A percentile compares a stretch with the other conserved stretches of the same genome.
Evolutionary conservation across 1,140 invertebrate genomes (phyloP).

Genomic region (Mylabris phalerata): DNA sequence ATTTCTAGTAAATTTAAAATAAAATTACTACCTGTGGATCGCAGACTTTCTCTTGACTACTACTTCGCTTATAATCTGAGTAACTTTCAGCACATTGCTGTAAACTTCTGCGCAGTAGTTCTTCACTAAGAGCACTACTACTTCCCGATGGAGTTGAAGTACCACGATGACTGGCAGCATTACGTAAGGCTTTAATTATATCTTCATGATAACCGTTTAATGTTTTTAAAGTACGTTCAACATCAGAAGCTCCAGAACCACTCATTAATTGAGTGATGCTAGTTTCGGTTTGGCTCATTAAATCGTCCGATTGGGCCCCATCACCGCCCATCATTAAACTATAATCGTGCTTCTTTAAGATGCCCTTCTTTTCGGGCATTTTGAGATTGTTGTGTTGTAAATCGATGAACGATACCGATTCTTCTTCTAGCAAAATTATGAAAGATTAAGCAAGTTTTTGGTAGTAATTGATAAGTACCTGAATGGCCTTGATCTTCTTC

Average conservation of each 20-base stretch:
- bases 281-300: slow-evolving; percentile 62
- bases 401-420: slow-evolving; percentile 79
- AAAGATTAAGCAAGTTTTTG: neutral
- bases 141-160: slow-evolving; percentile 54
- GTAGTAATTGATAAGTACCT: slow-evolving; percentile 44
- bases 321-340: slow-evolving; percentile 62
- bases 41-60: slow-evolving; percentile 60
- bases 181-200: slow-evolving; percentile 78
- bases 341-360: slow-evolving; percentile 80
- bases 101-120: slow-evolving; percentile 55
- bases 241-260: slow-evolving; percentile 54
- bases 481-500: slow-evolving; percentile 67
- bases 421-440: slow-evolving; percentile 50
- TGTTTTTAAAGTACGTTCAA: slow-evolving; percentile 74
- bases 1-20: neutral
- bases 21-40: slow-evolving; percentile 43
- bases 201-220: slow-evolving; percentile 90
- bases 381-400: slow-evolving; percentile 69
- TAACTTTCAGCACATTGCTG: slow-evolving; percentile 57
- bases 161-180: slow-evolving; percentile 66
- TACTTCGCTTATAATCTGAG: slow-evolving; percentile 52
- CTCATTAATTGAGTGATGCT: slow-evolving; percentile 46
- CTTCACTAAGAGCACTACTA: slow-evolving; percentile 52
- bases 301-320: slow-evolving; percentile 64
- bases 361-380: slow-evolving; percentile 77